Conservation (phyloP, 2,888 invertebrate genomes). For the Troides oblongomaculatus region DNA sequence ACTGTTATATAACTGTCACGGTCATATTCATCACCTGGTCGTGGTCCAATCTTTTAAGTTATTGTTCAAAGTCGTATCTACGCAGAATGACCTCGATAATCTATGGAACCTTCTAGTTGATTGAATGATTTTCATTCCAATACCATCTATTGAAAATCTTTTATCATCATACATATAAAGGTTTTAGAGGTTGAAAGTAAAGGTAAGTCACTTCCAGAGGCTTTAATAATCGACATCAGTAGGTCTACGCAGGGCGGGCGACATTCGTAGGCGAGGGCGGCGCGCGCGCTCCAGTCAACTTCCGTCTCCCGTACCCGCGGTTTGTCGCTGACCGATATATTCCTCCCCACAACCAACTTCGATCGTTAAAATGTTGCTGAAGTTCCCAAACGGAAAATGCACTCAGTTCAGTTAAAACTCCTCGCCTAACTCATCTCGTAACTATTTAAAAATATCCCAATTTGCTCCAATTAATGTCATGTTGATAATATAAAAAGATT, state of each 20-base stretch:
- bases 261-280: conserved; percentile 51
- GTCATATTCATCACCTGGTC: no score
- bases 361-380: conserved; percentile 30
- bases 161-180: no score
- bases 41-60: no score
- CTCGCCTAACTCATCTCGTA: background rate
- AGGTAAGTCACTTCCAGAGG: conserved; percentile 50
- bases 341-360: conserved; percentile 29
- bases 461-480: background rate
- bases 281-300: conserved; percentile 66
- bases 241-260: conserved; percentile 57
- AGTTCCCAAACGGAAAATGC: conserved; percentile 22
- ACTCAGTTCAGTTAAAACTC: conserved; percentile 10
- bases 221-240: conserved; percentile 41
- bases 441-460: background rate
- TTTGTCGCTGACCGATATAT: conserved; percentile 34
- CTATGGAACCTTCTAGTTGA: no score
- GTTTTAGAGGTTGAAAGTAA: background rate
- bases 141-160: no score
- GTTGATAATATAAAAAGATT: background rate
- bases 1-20: no score
- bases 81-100: no score
- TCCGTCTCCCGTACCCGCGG: conserved; percentile 44
- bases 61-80: no score
- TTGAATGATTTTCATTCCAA: no score